Base-by-base conservation (phyloP, 2,888 invertebrate genomes). In the Norana najaformis region DNA sequence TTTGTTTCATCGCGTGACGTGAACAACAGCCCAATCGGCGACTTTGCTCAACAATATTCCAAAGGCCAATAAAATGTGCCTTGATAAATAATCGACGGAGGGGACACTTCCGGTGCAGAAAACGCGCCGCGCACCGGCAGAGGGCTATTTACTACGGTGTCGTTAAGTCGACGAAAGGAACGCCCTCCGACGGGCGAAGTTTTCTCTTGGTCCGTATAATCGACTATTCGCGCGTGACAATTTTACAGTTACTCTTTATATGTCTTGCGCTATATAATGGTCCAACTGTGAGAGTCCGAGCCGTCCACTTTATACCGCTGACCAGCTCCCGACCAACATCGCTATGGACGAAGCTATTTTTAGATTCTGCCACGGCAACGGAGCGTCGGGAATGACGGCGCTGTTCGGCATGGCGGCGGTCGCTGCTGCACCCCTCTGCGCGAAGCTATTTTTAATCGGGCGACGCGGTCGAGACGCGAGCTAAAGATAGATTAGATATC, bases 41-140 rank as follows among this genome's bases (percentile, higher is more conserved):
- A 69, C 69, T 69, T 8, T 69, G 69, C 69, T 69, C 69, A n/a
- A 69, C 69, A 69, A 69, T 69, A 69, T 69, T 69, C 69, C 30
- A 69, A 69, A 69, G 69, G 69, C 69, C 69, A 69, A 69, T 69
- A 69, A 69, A 69, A 69, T 11, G 69, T 8, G n/a, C 69, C 30
- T 69, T 69, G 69, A 69, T 69, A 69, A 47, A 69, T 69, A 69
- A 69, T 69, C 69, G 69, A 69, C 69, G 69, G 69, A 69, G 69
- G 69, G 69, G 16, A 30, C 69, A 30, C 69, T n/a, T 69, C 69
- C 69, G 69, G 69, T 69, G 69, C 69, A 69, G 69, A 69, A 69
- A 69, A 69, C 69, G 69, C 69, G 69, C 69, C 69, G 69, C 69
- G 8, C 69, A 8, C 69, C 69, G 69, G 6, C 69, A 69, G 30